phyloP scores from a whole-genome alignment of 2,113 vertebrate genomes.

The Pica pica region DNA sequence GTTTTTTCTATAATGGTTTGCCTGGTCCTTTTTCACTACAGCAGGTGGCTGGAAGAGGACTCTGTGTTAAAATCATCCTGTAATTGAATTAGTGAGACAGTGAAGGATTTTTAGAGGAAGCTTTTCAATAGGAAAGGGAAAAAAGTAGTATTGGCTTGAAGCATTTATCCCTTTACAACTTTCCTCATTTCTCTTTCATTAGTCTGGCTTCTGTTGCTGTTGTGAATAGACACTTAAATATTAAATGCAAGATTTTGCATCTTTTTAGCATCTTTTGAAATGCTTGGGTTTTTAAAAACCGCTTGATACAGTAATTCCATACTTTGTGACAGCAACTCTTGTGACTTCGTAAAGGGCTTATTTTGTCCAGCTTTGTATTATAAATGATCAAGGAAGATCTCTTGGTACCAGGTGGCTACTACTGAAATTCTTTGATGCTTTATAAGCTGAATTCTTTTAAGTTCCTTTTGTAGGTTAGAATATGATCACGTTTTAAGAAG shows the following conservation, averaged over 20 bases:
- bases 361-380: rapidly evolving
- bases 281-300: not conserved
- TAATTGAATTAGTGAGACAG: not conserved
- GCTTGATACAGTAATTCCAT: not conserved
- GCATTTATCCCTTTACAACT: not conserved
- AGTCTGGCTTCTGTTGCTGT: not conserved
- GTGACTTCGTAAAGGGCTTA: not conserved
- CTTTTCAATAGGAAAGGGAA: not conserved
- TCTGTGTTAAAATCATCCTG: not conserved
- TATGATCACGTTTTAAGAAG: not conserved
- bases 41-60: not conserved
- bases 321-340: not conserved
- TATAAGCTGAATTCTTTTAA: not conserved
- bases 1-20: not conserved
- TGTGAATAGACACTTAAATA: not conserved
- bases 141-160: not conserved
- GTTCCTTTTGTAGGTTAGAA: not conserved
- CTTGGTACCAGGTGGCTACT: not conserved
- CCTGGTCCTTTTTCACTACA: not conserved
- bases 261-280: not conserved
- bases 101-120: not conserved
- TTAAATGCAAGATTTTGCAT: not conserved
- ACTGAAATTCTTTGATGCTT: not conserved
- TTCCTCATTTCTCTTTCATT: not conserved
- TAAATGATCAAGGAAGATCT: not conserved